A percentile compares a stretch with the other conserved stretches of the same genome.
phyloP scores from a whole-genome alignment of 2,113 vertebrate species.

The Cervus canadensis region DNA sequence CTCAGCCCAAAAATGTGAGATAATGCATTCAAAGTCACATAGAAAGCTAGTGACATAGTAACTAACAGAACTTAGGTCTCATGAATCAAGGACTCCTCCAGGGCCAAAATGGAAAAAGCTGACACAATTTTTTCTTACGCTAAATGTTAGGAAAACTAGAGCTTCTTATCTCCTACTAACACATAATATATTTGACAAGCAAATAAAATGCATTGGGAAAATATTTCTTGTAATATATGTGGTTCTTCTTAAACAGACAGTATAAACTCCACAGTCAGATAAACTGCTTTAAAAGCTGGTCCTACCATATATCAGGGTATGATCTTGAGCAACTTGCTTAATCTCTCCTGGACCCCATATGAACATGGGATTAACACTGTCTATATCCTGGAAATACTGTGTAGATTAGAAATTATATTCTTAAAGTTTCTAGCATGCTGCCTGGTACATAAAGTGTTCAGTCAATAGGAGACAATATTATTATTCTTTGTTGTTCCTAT shows the following conservation, averaged over 20 bases:
- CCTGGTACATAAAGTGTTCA: background rate
- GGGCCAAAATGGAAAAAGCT: background rate
- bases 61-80: background rate
- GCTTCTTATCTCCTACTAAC: constrained; percentile 8
- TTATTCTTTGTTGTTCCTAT: background rate
- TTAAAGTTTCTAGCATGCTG: background rate
- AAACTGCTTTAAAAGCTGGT: background rate
- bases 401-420: background rate
- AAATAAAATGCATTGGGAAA: constrained; percentile 23
- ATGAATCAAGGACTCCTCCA: background rate
- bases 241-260: background rate
- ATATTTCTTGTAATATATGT: background rate
- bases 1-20: background rate
- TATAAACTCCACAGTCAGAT: background rate
- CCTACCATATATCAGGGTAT: background rate
- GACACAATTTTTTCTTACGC: background rate
- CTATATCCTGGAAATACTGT: background rate
- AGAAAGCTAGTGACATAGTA: background rate
- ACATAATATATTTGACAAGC: background rate
- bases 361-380: background rate
- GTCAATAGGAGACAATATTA: background rate
- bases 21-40: background rate
- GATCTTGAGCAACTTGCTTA: background rate
- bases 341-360: background rate
- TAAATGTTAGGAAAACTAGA: constrained; percentile 17